Evolutionary conservation across 2,888 invertebrate genomes (phyloP), one percentile per base, ranked within the genome.

Genomic region (Erebia ligea): DNA sequence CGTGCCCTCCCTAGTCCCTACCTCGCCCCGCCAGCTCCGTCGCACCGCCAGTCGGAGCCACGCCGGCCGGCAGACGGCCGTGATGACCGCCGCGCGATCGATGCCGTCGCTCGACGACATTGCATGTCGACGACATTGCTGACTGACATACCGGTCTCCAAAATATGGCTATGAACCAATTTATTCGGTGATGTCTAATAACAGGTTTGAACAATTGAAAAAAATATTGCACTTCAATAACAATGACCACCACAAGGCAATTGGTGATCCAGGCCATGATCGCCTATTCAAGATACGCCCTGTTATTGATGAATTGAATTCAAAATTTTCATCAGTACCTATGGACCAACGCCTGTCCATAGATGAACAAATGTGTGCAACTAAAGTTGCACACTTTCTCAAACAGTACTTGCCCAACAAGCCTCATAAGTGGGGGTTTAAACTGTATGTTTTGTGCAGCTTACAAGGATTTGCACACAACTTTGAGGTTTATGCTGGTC

Each of bases 251-350:
- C 54, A 54, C 10, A 9, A 9, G 13, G 75, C 76, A 70, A 71
- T 71, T 75, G 77, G 74, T 74, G 76, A 79, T 64, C 74, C 76
- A 68, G 34, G 77, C 25, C 77, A 81, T 74, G 77, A 80, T 76
- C 72, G 77, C 76, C 76, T 80, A 69, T 77, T 78, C 76, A 80
- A 81, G 77, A 73, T 80, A 76, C 77, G 81, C 77, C 78, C 80
- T 72, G 74, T 82, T 66, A 75, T 77, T 76, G 79, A 77, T 69
- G 67, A 80, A 70, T 71, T 79, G 72, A 76, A 77, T 69, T 69
- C 71, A 52, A 72, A 73, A 71, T 79, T 75, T 75, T 65, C 72
- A 56, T 71, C 69, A 69, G 69, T 76, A 57, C 76, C 78, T 69
- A 76, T 76, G 72, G 75, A 75, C 42, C 73, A 76, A 68, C 72